phyloP scores from a whole-genome alignment of 2,888 invertebrate genomes.

The Drosophila affinis region DNA sequence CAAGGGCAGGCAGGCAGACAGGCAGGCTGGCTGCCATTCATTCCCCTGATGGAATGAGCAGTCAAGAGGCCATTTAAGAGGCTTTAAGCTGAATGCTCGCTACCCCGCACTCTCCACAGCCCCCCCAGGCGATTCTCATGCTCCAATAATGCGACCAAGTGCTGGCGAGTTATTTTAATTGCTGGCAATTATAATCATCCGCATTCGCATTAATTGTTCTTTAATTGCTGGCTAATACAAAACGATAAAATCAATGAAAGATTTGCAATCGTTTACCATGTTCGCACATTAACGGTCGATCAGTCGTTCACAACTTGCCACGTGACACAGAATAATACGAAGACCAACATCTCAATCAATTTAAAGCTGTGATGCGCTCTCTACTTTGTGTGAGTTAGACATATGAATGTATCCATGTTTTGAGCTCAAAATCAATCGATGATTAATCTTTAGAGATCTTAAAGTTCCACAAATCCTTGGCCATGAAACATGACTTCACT shows the following conservation, averaged over 20 bases:
- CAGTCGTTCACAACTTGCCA: neutral
- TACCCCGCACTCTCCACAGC: neutral
- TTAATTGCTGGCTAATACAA: conserved; percentile 50
- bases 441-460: too few species aligned
- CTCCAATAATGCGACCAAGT: conserved; percentile 49
- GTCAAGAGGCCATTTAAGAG: conserved; percentile 23
- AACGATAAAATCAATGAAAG: conserved; percentile 18
- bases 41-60: neutral
- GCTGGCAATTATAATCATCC: conserved; percentile 65
- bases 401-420: too few species aligned
- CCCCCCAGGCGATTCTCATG: conserved; percentile 15
- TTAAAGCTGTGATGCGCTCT: too few species aligned
- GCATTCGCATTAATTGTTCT: conserved; percentile 48
- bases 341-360: too few species aligned
- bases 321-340: too few species aligned
- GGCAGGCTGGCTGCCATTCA: too few species aligned
- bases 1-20: conserved; percentile 29
- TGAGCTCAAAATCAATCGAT: too few species aligned
- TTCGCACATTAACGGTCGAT: conserved; percentile 18
- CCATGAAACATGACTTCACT: conserved; percentile 4
- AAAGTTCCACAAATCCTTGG: neutral
- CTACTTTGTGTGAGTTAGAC: too few species aligned
- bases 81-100: neutral
- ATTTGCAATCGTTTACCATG: conserved; percentile 15
- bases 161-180: conserved; percentile 52